Evolutionary conservation across 2,113 vertebrate species (phyloP).

Genomic region (Euleptes europaea): DNA sequence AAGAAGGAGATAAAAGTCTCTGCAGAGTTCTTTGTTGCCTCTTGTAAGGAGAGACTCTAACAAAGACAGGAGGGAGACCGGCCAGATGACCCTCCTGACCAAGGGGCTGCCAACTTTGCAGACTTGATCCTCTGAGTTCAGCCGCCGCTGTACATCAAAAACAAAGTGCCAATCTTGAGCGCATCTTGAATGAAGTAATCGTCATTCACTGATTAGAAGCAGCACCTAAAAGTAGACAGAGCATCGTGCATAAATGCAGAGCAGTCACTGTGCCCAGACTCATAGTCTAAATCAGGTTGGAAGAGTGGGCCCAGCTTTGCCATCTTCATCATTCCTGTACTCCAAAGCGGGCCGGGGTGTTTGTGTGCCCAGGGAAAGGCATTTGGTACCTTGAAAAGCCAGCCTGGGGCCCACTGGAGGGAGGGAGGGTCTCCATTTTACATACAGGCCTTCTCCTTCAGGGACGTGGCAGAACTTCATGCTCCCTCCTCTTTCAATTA

Average conservation of each 20-base stretch:
- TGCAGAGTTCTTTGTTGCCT: accelerated
- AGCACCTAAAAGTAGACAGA: not conserved
- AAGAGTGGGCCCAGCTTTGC: too few relatives aligned
- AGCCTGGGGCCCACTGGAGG: too few relatives aligned
- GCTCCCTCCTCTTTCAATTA: not conserved
- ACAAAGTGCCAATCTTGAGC: too few relatives aligned
- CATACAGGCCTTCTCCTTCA: not conserved
- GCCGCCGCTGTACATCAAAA: not conserved
- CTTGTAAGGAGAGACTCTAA: not conserved
- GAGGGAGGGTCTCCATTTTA: not conserved
- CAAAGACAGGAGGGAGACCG: accelerated
- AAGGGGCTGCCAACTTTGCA: not conserved
- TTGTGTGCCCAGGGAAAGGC: too few relatives aligned
- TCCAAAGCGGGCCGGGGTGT: too few relatives aligned
- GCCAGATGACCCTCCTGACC: not conserved
- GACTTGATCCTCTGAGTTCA: accelerated
- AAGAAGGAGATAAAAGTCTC: not conserved
- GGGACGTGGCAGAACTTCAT: too few relatives aligned
- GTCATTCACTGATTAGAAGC: too few relatives aligned
- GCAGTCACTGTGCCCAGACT: too few relatives aligned
- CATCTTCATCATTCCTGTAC: too few relatives aligned
- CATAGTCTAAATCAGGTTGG: too few relatives aligned
- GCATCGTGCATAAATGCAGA: not conserved
- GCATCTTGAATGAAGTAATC: too few relatives aligned
- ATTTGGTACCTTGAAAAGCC: too few relatives aligned